These are phyloP conservation scores for Isaurus tuberculatus DNA, from an alignment of 92 coral and sea anemone species.

Conservation along the genomic window DNA sequence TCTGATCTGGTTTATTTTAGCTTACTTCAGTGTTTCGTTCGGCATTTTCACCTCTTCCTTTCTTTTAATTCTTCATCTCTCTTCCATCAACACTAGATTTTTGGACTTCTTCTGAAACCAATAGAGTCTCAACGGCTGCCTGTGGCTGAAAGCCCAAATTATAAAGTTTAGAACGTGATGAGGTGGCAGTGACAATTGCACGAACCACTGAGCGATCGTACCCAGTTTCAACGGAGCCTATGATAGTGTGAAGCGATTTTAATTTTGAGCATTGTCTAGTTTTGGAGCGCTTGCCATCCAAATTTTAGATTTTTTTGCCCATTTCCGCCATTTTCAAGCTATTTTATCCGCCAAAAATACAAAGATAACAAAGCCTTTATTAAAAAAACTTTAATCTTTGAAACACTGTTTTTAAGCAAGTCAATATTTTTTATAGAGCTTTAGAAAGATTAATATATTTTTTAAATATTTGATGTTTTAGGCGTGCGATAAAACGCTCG, in stretches of 20 bases:
- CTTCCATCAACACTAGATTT: conserved; percentile 53
- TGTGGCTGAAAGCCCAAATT: conserved; percentile 58
- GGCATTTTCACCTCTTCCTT: conserved; percentile 34
- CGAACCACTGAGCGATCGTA: conserved; percentile 55
- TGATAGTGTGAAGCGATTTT: conserved; percentile 44
- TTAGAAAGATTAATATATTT: no score
- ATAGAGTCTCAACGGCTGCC: conserved; percentile 39
- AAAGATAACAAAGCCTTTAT: conserved; percentile 1
- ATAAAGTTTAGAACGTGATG: conserved; percentile 52
- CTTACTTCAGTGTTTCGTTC: conserved; percentile 37
- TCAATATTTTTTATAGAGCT: no score
- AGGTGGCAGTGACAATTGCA: conserved; percentile 37
- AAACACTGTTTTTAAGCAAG: no score
- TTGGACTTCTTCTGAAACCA: conserved; percentile 45
- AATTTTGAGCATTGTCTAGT: neutral
- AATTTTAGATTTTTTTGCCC: neutral
- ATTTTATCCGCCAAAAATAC: neutral
- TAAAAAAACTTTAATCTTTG: no score
- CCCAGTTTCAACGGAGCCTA: conserved; percentile 60
- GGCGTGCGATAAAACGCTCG: no score
- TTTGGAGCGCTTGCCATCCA: conserved; percentile 12
- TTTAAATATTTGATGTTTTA: no score
- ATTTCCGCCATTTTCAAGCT: neutral
- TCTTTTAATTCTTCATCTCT: conserved; percentile 43
- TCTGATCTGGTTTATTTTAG: conserved; percentile 34